Evolutionary conservation across 2,888 invertebrate species (phyloP), one percentile per base, ranked within the genome.

Genomic region (Rhogogaster chlorosoma): DNA sequence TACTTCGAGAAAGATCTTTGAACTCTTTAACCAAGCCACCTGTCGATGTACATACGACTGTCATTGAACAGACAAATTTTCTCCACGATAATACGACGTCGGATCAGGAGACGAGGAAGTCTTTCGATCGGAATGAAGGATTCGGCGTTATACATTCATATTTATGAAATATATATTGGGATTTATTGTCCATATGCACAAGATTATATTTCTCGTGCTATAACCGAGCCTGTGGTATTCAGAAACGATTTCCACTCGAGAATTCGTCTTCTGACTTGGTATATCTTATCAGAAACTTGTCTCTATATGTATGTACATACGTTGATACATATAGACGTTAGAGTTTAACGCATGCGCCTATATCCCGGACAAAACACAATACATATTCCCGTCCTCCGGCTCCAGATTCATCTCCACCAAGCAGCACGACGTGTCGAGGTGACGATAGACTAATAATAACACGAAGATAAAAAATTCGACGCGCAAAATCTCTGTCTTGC

Each of bases 371-470:
- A 42, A 22, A 73, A 73, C 42, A 73, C 71, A 73, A 73, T 73
- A 73, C 71, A 18, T 36, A 61, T 61, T 26, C 61, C 12, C 61
- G 4, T 61, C 26, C 53, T 53, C 53, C 53, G n/a, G n/a, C 53
- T 53, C 53, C 53, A 53, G 9, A 22, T 61, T 26, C 61, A 26
- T 6, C 26, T 26, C 61, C 53, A n/a, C n/a, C 53, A 53, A 53
- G 22, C 61, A 77, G 18, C 77, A 29, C 45, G 88, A 89, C 89
- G 89, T 86, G 88, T 88, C 89, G 86, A 91, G 92, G 91, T 91
- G 89, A 90, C 90, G 89, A 88, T 88, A 89, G 86, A 90, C 92
- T 92, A 92, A 92, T 92, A 92, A 92, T 92, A 92, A 92, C 15
- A 91, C 89, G 87, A 89, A 84, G 92, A 92, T 92, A 92, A 90